These are phyloP conservation scores for Rhaphigaster nebulosa DNA, from an alignment of 2,888 invertebrate genomes.

Conservation along the genomic window DNA sequence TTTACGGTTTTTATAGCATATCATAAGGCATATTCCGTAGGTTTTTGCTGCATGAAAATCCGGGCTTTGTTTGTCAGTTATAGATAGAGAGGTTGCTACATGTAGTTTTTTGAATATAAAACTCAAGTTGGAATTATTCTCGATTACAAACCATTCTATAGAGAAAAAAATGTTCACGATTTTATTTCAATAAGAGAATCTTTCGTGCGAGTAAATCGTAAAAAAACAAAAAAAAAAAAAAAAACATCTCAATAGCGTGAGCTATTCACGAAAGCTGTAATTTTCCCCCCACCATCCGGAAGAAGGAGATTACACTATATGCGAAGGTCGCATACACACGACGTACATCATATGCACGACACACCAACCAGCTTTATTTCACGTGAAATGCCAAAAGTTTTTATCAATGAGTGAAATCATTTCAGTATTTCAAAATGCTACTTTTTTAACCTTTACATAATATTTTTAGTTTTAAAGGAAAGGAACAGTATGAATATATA, in stretches of 20 bases:
- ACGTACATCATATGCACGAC: neutral
- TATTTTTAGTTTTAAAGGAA: neutral
- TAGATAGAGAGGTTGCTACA: too few species aligned
- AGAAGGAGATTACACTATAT: neutral
- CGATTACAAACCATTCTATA: neutral
- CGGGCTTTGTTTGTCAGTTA: too few species aligned
- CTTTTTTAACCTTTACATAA: neutral
- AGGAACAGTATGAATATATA: neutral
- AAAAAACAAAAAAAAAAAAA: neutral
- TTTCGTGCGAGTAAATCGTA: neutral
- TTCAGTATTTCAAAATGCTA: neutral
- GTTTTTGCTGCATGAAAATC: too few species aligned
- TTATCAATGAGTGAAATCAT: neutral
- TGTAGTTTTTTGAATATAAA: too few species aligned
- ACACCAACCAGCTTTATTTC: neutral
- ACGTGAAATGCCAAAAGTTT: neutral
- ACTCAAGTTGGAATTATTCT: neutral
- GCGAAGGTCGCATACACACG: neutral
- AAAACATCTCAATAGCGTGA: neutral
- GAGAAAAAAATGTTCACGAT: neutral
- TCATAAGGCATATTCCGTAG: too few species aligned
- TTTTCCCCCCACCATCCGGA: constrained; percentile 11
- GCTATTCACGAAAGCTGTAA: constrained; percentile 9
- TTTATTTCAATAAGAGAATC: neutral
- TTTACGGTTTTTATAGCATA: too few species aligned